A percentile compares a stretch with the other conserved stretches of the same genome.
These are phyloP conservation scores for Ladona fulva DNA, from an alignment of 1,140 invertebrate species.

Conservation along the genomic window DNA sequence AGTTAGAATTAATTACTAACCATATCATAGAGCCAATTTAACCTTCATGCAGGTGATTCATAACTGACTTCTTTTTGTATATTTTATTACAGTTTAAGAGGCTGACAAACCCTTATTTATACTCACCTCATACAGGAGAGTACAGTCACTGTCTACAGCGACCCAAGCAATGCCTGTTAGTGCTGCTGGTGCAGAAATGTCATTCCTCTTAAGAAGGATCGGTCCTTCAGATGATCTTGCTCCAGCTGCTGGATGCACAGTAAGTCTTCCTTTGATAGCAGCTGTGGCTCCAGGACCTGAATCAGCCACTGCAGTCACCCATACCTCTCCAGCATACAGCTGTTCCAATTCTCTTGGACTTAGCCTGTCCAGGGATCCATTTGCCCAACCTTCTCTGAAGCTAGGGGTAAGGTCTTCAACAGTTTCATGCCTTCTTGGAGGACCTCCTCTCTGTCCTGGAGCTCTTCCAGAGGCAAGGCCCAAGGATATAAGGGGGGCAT, in stretches of 20 bases:
- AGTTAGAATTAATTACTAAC: too few species aligned
- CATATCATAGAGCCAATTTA: too few species aligned
- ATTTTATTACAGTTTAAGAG: too few species aligned
- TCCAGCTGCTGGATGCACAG: slow-evolving; percentile 36
- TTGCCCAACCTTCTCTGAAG: slow-evolving; percentile 50
- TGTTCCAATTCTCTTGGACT: slow-evolving; percentile 63
- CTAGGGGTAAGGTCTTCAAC: slow-evolving; percentile 57
- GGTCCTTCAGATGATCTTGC: slow-evolving; percentile 13
- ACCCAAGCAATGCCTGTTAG: slow-evolving; percentile 71
- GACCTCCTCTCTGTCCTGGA: slow-evolving; percentile 57
- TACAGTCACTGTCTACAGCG: slow-evolving; percentile 69
- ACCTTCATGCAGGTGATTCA: too few species aligned
- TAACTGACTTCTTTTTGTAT: too few species aligned
- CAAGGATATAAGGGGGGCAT: slow-evolving; percentile 18
- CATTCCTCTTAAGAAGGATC: slow-evolving; percentile 16
- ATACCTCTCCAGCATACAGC: slow-evolving; percentile 67
- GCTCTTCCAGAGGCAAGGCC: slow-evolving; percentile 34
- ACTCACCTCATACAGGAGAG: slow-evolving; percentile 70
- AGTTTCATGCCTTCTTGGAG: slow-evolving; percentile 52
- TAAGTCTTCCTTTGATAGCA: slow-evolving; percentile 41
- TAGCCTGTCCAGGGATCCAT: slow-evolving; percentile 54
- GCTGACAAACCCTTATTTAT: not conserved
- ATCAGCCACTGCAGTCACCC: slow-evolving; percentile 52
- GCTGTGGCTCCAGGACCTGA: slow-evolving; percentile 45
- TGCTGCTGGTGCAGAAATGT: slow-evolving; percentile 32